These are phyloP conservation scores for Penaeus monodon DNA, from an alignment of 2,888 invertebrate species.

Conservation along the genomic window DNA sequence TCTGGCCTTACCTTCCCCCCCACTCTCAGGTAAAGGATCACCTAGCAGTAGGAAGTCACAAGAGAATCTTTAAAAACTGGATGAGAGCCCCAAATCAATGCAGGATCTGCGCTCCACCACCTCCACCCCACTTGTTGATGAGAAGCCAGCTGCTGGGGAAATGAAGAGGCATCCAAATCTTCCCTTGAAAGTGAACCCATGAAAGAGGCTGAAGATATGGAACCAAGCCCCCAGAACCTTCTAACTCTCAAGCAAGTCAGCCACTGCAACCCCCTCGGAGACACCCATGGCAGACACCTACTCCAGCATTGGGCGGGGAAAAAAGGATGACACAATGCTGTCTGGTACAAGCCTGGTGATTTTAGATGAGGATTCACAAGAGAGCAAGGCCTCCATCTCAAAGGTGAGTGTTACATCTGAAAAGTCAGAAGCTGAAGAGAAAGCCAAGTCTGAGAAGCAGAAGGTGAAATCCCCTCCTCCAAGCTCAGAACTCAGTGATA, in stretches of 20 bases:
- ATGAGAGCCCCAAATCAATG: slow-evolving; percentile 19
- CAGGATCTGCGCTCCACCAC: slow-evolving; percentile 51
- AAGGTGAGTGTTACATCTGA: slow-evolving; percentile 31
- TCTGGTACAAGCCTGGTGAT: slow-evolving; percentile 35
- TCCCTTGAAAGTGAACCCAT: slow-evolving; percentile 26
- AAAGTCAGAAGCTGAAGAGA: slow-evolving; percentile 47
- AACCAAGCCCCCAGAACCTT: slow-evolving; percentile 12
- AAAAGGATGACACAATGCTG: slow-evolving; percentile 32
- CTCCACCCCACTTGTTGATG: slow-evolving; percentile 62
- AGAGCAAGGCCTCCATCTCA: slow-evolving; percentile 39
- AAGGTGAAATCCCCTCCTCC: slow-evolving; percentile 52
- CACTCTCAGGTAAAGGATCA: slow-evolving; percentile 52
- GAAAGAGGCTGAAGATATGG: slow-evolving; percentile 21
- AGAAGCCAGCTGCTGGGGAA: slow-evolving; percentile 47
- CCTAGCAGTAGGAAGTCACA: slow-evolving; percentile 36
- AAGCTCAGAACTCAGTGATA: slow-evolving; percentile 49
- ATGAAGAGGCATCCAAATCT: slow-evolving; percentile 28
- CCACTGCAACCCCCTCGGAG: neutral
- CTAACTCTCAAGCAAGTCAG: neutral
- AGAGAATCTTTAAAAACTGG: slow-evolving; percentile 25
- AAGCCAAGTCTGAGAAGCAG: slow-evolving; percentile 48
- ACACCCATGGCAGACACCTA: neutral
- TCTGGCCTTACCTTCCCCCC: slow-evolving; percentile 64
- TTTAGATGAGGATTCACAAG: slow-evolving; percentile 46
- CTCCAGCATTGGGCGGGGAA: slow-evolving; percentile 22